Evolutionary conservation across 1,140 invertebrate species (phyloP).

Genomic region (Brachionus plicatilis): DNA sequence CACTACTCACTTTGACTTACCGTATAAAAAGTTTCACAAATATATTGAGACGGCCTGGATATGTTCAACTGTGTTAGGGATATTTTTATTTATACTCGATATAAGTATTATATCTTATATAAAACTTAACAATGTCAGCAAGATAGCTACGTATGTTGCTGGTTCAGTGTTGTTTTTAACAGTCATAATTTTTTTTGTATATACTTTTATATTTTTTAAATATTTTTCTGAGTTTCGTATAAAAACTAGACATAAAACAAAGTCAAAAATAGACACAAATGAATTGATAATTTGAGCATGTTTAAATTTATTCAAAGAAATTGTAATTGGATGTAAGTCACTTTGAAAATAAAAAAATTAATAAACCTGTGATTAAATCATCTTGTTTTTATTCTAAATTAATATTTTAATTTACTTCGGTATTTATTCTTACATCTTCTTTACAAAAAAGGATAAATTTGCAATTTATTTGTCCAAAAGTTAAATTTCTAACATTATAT

Average conservation of each 20-base stretch:
- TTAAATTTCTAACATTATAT: too few relatives aligned
- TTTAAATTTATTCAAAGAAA: background rate
- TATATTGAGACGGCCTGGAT: conserved; percentile 96
- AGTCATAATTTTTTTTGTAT: conserved; percentile 78
- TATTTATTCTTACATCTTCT: too few relatives aligned
- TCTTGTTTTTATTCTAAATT: too few relatives aligned
- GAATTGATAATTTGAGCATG: background rate
- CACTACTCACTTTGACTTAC: background rate
- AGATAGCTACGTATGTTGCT: conserved; percentile 75
- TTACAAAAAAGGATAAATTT: too few relatives aligned
- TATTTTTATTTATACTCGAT: conserved; percentile 84
- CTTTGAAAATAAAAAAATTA: too few relatives aligned
- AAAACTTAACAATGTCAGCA: conserved; percentile 53
- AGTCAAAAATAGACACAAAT: background rate
- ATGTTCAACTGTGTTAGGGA: conserved; percentile 80
- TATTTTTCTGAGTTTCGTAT: conserved; percentile 20
- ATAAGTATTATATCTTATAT: conserved; percentile 88
- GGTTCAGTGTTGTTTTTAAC: conserved; percentile 83
- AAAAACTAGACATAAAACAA: background rate
- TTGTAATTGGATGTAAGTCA: too few relatives aligned
- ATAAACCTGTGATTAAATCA: too few relatives aligned
- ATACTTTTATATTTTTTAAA: conserved; percentile 87
- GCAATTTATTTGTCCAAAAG: too few relatives aligned
- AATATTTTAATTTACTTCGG: too few relatives aligned
- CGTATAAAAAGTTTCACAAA: conserved; percentile 53